Evolutionary conservation across 2,888 invertebrate genomes (phyloP), one percentile per base, ranked within the genome.

Genomic region (Metopia argyrocephala): DNA sequence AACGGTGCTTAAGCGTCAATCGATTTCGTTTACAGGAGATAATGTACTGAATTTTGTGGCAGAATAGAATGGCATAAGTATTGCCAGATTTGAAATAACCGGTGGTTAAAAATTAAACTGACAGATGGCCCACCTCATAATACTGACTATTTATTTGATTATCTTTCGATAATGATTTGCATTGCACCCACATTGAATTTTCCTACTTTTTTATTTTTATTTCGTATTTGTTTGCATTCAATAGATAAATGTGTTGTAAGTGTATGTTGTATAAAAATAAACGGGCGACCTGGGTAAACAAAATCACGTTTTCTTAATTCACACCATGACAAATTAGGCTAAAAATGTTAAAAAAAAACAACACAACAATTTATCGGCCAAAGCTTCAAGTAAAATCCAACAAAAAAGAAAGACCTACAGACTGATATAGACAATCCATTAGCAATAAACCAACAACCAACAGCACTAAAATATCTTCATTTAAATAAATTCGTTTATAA

Each of bases 231-330:
- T 21, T 28, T 18, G 28, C 31, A 18, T 46, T 76, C 68, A 46
- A 76, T 45, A 52, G 59, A 52, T 54, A 25, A 20, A 66, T 56
- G 21, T 59, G 27, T 54, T 65, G 28, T 25, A 27, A 9, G n/a
- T 25, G 15, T 31, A 21, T 9, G n/a, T n/a, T n/a, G n/a, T n/a
- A n/a, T n/a, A n/a, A n/a, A n/a, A n/a, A n/a, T n/a, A n/a, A n/a
- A n/a, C n/a, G n/a, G 38, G 38, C 38, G 38, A 70, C 61, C 65
- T 75, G 57, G 74, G 69, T 62, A 81, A 74, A 74, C 61, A 78
- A 78, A 74, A 81, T 81, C 78, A 81, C 78, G 81, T 81, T 81
- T 81, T 70, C 5, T 74, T 65, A 66, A 76, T 81, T 75, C 48
- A 78, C 74, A 68, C 76, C 66, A 70, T 70, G 21, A 57, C 48